Conservation (phyloP, 2,888 invertebrate species). For the Ephialtes manifestator region DNA sequence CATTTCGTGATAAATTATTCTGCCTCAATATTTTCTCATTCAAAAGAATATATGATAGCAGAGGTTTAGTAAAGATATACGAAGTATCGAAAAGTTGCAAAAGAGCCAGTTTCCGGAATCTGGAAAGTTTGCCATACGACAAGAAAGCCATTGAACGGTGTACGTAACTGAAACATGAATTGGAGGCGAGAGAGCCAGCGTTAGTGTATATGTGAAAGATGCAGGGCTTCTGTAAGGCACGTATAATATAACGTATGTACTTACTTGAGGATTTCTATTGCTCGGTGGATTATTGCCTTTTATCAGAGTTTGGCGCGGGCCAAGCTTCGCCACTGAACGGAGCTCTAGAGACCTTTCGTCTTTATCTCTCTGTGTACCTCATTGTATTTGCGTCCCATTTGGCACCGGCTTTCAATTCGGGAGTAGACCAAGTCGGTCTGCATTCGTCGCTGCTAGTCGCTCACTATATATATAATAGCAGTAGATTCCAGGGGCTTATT, state of each 20-base stretch:
- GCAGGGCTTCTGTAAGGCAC: slow-evolving; percentile 51
- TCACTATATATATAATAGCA: slow-evolving; percentile 52
- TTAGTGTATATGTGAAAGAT: slow-evolving; percentile 25
- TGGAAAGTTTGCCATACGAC: slow-evolving; percentile 1
- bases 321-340: slow-evolving; percentile 71
- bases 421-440: slow-evolving; percentile 69
- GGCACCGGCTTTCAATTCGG: slow-evolving; percentile 81
- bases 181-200: neutral
- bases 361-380: slow-evolving; percentile 65
- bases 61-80: neutral
- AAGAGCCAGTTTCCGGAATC: slow-evolving; percentile 12
- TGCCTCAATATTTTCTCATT: neutral
- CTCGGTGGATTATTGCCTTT: slow-evolving; percentile 81
- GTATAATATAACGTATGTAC: slow-evolving; percentile 62
- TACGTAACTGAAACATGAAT: slow-evolving; percentile 17
- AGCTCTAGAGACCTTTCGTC: slow-evolving; percentile 51
- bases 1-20: neutral
- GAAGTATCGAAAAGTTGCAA: slow-evolving; percentile 9
- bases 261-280: slow-evolving; percentile 76
- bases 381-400: slow-evolving; percentile 82
- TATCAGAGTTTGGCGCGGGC: slow-evolving; percentile 79
- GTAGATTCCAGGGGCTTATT: slow-evolving; percentile 75
- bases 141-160: slow-evolving; percentile 5
- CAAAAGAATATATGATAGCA: neutral
- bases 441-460: slow-evolving; percentile 76